These are phyloP conservation scores for Dascyllus trimaculatus DNA, from an alignment of 2,113 vertebrate genomes.

Conservation along the genomic window DNA sequence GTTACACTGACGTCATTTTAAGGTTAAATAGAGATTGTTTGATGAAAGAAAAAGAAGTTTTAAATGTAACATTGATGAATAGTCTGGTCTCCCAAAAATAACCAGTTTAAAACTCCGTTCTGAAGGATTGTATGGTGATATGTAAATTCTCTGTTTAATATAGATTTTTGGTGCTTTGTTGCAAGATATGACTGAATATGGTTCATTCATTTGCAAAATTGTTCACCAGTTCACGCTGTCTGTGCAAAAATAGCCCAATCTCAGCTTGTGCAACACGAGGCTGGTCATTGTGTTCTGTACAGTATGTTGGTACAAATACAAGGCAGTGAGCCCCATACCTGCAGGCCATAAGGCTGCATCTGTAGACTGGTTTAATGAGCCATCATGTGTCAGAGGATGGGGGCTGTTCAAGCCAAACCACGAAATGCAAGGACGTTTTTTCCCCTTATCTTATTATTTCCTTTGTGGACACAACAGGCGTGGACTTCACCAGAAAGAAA, in stretches of 20 bases:
- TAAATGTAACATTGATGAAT: too few relatives aligned
- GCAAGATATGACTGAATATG: not conserved
- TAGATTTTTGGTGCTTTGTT: too few relatives aligned
- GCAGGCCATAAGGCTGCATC: conserved; percentile 36
- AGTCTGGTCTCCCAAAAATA: too few relatives aligned
- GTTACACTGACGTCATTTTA: too few relatives aligned
- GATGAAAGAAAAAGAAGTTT: too few relatives aligned
- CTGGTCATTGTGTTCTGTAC: conserved; percentile 9
- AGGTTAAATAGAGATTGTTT: too few relatives aligned
- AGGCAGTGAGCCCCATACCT: conserved; percentile 4
- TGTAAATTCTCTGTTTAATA: too few relatives aligned
- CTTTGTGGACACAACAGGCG: not conserved
- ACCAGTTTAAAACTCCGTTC: too few relatives aligned
- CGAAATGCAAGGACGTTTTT: conserved; percentile 49
- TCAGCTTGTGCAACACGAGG: not conserved
- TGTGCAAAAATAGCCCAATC: too few relatives aligned
- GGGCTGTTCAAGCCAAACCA: conserved; percentile 8
- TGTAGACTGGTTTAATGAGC: conserved; percentile 53
- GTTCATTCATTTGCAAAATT: not conserved
- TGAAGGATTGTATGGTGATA: too few relatives aligned
- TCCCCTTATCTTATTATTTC: conserved; percentile 30
- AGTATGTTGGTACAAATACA: conserved; percentile 21
- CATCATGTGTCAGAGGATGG: conserved; percentile 35
- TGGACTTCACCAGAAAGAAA: conserved; percentile 10
- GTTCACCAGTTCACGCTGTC: too few relatives aligned